Percentiles rank a stretch among this genome's conserved stretches.
Conservation (phyloP, 2,113 vertebrate genomes). For the Tenebrosternarchus preto region DNA sequence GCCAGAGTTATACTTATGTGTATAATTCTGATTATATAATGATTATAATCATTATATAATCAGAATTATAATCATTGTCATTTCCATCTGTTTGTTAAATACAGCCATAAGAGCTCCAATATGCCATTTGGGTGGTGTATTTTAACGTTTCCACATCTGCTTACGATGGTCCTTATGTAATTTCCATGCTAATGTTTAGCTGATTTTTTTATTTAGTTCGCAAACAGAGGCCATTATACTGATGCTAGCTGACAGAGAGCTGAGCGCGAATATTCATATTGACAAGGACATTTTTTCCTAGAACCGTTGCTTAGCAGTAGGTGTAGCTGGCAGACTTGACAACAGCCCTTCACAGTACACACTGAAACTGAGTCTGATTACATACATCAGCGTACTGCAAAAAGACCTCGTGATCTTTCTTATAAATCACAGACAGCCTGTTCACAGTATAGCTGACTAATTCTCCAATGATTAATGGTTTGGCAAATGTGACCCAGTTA, state of each 20-base stretch:
- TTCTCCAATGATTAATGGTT: too few relatives aligned
- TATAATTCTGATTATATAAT: too few relatives aligned
- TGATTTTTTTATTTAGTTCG: not conserved
- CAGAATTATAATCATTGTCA: too few relatives aligned
- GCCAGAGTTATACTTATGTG: too few relatives aligned
- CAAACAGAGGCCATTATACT: not conserved
- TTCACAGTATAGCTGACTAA: not conserved
- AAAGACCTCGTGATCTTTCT: not conserved
- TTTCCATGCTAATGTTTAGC: not conserved
- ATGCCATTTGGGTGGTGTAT: slow-evolving; percentile 10
- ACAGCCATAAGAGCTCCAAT: not conserved
- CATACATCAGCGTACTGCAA: not conserved
- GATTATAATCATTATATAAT: too few relatives aligned
- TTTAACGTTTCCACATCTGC: not conserved
- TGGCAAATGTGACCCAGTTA: not conserved
- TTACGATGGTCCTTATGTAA: slow-evolving; percentile 28
- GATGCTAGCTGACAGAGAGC: slow-evolving; percentile 3
- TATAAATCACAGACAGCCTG: not conserved
- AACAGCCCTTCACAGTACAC: not conserved
- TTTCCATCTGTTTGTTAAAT: slow-evolving; percentile 4
- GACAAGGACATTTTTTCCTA: slow-evolving; percentile 1
- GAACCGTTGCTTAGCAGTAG: slow-evolving; percentile 20
- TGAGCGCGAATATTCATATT: not conserved
- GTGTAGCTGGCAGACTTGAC: not conserved
- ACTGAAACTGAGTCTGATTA: not conserved